Evolutionary conservation across 2,113 vertebrate genomes (phyloP), one percentile per base, ranked within the genome.

Genomic region (Bagarius yarrelli): DNA sequence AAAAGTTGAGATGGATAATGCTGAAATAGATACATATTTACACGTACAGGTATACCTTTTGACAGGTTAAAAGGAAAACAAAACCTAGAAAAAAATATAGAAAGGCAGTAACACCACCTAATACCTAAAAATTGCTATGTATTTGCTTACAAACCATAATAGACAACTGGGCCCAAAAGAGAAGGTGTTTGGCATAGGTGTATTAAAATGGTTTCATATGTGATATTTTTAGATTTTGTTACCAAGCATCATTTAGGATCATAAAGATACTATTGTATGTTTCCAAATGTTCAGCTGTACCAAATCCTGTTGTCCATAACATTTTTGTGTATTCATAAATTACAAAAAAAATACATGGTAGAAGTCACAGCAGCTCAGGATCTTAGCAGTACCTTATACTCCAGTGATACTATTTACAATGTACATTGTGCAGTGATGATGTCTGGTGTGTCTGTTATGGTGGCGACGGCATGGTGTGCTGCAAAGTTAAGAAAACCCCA

Each of bases 401-500:
- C 14, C 50, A 36, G 32, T 18, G 2, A 47, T 23, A 47, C 75
- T 75, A 81, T 75, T 55, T 55, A 32, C 53, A 25, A 25, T 81
- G 36, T 78, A 44, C 66, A 67, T 72, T 69, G 72, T 77, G 63
- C 50, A n/a, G 55, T 27, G 32, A n/a, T 72, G 52, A 80, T 76
- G 77, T 52, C 27, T 77, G 21, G 0, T 15, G 57, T 72, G 64
- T 83, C 61, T 80, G 91, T 89, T 87, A 73, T 57, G 73, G 88
- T 89, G 86, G 80, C 44, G 55, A 69, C 66, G 44, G 80, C 23
- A 34, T 64, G 76, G 80, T 81, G 50, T 63, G 63, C 69, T 55
- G 8, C 56, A 66, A 53, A 87, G 84, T 86, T 85, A 83, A 92
- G 93, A 92, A 93, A 94, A 92, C 92, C 88, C 89, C 93, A 92